Conservation (phyloP, 2,888 invertebrate species). For the Entomobrya proxima region DNA sequence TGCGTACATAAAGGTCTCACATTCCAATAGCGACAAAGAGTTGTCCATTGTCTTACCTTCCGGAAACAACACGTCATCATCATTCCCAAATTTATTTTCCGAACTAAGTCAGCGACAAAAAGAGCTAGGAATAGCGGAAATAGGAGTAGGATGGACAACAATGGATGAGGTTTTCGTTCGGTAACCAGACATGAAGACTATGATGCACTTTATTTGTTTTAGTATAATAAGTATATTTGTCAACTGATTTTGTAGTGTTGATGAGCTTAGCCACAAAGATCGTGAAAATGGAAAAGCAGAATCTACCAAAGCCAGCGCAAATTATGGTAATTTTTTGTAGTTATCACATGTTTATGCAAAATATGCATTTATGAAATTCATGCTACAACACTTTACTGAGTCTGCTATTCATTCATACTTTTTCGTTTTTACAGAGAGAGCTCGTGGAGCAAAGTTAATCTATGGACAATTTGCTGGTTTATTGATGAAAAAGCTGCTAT, state of each 20-base stretch:
- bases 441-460: neutral
- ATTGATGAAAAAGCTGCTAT: conserved; percentile 68
- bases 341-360: neutral
- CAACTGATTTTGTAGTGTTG: conserved; percentile 11
- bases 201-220: neutral
- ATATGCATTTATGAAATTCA: too few relatives aligned
- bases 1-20: conserved; percentile 74
- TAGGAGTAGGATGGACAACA: conserved; percentile 90
- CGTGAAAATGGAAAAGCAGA: neutral
- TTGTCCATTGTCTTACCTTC: conserved; percentile 79
- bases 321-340: neutral
- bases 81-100: conserved; percentile 82
- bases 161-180: conserved; percentile 94
- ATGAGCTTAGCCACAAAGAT: conserved; percentile 13
- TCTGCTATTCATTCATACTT: neutral
- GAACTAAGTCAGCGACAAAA: conserved; percentile 81
- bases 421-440: neutral
- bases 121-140: conserved; percentile 84
- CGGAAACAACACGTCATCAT: conserved; percentile 78
- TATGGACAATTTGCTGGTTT: conserved; percentile 57
- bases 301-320: neutral
- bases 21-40: neutral
- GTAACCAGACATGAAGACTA: conserved; percentile 78
- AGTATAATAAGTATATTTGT: too few relatives aligned
- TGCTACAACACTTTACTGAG: too few relatives aligned